Percentiles rank a stretch among this genome's conserved stretches.
Conservation (phyloP, 2,113 vertebrate genomes). For the Chiloscyllium plagiosum region DNA sequence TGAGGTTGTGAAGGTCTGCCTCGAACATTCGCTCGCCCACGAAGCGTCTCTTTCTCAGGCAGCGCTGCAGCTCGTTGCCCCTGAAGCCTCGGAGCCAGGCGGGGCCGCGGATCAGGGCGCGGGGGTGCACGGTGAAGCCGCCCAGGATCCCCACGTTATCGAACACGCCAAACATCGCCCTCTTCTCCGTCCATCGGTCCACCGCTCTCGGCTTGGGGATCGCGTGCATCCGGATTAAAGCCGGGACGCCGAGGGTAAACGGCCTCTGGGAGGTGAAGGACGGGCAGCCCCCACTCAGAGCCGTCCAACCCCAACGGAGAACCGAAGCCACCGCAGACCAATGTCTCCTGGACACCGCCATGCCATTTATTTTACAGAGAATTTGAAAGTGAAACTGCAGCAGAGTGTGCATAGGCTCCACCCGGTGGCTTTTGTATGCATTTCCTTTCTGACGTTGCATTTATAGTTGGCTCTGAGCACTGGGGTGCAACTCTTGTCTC, state of each 20-base stretch:
- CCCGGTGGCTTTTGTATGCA: not conserved
- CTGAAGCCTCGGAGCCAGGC: too few relatives aligned
- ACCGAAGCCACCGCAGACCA: too few relatives aligned
- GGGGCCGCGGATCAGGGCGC: too few relatives aligned
- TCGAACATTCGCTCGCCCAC: too few relatives aligned
- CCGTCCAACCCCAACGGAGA: too few relatives aligned
- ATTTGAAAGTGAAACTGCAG: not conserved
- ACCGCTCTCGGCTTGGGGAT: constrained; percentile 60
- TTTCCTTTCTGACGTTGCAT: not conserved
- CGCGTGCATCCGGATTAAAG: constrained; percentile 51
- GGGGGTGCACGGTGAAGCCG: constrained; percentile 44
- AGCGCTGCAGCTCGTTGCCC: too few relatives aligned
- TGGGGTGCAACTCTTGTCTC: not conserved
- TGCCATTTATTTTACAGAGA: not conserved
- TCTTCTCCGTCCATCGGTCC: constrained; percentile 86
- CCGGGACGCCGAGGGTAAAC: not conserved
- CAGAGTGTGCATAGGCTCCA: not conserved
- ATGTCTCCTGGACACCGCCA: too few relatives aligned
- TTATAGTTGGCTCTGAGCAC: too few relatives aligned
- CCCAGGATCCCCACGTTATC: constrained; percentile 92
- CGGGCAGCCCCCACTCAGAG: too few relatives aligned
- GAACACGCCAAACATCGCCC: constrained; percentile 81
- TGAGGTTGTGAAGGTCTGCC: too few relatives aligned
- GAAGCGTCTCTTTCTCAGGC: too few relatives aligned
- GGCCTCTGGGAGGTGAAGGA: not conserved